These are phyloP conservation scores for Condylura cristata DNA, from an alignment of 2,113 vertebrate genomes.

Conservation along the genomic window DNA sequence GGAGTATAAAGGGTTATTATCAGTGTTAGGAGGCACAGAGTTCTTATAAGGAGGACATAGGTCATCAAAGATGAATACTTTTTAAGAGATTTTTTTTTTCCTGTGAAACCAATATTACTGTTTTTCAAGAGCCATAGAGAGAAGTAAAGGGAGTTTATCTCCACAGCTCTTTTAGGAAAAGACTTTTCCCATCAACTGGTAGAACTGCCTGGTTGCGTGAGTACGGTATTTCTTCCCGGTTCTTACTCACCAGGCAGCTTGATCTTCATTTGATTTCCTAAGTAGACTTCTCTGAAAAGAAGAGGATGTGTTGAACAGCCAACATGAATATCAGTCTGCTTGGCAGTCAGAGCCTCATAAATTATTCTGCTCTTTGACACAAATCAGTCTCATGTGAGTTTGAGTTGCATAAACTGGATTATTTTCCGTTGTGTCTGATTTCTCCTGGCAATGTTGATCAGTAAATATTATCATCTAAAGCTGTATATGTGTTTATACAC, in stretches of 20 bases:
- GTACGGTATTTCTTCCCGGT: neutral
- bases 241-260: slow-evolving; percentile 7
- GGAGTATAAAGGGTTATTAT: neutral
- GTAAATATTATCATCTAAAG: neutral
- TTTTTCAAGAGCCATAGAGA: neutral
- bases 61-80: neutral
- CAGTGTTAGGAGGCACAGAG: neutral
- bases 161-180: neutral
- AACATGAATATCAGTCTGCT: slow-evolving; percentile 52
- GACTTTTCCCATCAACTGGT: neutral
- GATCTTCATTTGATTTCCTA: slow-evolving; percentile 37
- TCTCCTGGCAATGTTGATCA: neutral
- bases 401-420: slow-evolving; percentile 36
- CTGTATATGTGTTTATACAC: neutral
- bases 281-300: neutral
- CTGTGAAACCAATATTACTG: neutral
- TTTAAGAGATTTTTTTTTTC: neutral
- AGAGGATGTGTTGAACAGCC: slow-evolving; percentile 60
- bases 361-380: slow-evolving; percentile 60
- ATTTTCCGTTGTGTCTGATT: slow-evolving; percentile 27
- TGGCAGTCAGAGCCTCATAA: slow-evolving; percentile 56
- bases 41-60: neutral
- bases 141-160: neutral
- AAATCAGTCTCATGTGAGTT: slow-evolving; percentile 57
- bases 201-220: neutral